Evolutionary conservation across 2,113 vertebrate species (phyloP).

Genomic region (Lathamus discolor): DNA sequence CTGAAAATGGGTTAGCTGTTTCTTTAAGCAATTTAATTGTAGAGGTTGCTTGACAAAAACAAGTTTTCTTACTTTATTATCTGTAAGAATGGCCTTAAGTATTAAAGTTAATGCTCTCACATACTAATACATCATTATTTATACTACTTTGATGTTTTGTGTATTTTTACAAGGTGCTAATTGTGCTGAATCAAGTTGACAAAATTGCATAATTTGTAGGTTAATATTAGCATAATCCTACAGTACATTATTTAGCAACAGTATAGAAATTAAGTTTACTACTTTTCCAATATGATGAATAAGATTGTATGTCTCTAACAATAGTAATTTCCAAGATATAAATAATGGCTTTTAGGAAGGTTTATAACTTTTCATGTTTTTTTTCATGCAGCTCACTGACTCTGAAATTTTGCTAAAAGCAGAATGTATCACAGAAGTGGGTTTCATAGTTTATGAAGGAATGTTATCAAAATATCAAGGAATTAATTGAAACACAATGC

Average conservation of each 20-base stretch:
- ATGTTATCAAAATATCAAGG: neutral
- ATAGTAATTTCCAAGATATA: neutral
- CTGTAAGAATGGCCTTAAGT: constrained; percentile 40
- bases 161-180: constrained; percentile 68
- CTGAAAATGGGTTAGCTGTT: constrained; percentile 40
- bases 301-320: neutral
- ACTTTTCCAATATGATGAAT: neutral
- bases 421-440: neutral
- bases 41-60: neutral
- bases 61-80: constrained; percentile 34
- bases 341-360: neutral
- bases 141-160: constrained; percentile 62
- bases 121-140: constrained; percentile 61
- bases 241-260: constrained; percentile 33
- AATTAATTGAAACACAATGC: neutral
- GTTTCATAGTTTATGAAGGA: neutral
- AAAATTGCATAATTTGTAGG: constrained; percentile 71
- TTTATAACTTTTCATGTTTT: neutral
- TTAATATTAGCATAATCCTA: constrained; percentile 74
- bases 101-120: constrained; percentile 44
- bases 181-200: constrained; percentile 68
- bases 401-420: neutral
- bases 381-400: neutral
- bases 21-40: constrained; percentile 48
- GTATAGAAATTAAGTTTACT: neutral